phyloP scores from a whole-genome alignment of 2,888 invertebrate species.

The Aethes cnicana region DNA sequence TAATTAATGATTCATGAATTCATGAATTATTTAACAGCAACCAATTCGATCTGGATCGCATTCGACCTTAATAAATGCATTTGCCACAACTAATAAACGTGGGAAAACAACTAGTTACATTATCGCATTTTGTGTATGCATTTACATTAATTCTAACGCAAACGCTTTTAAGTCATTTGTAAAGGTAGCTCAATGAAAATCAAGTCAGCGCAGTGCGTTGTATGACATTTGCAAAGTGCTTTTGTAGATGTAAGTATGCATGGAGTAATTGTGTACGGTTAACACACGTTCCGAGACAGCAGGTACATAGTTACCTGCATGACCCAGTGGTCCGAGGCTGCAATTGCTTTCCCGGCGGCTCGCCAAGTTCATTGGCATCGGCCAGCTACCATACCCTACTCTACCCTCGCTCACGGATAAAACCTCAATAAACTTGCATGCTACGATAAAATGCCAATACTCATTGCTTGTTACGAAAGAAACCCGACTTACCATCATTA shows the following conservation, averaged over 20 bases:
- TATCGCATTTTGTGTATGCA: conserved; percentile 46
- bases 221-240: conserved; percentile 41
- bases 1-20: too few species aligned
- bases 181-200: conserved; percentile 50
- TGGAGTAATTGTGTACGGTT: conserved; percentile 49
- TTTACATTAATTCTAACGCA: conserved; percentile 61
- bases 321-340: conserved; percentile 67
- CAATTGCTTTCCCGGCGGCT: conserved; percentile 70
- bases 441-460: conserved; percentile 55
- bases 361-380: conserved; percentile 75
- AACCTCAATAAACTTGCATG: conserved; percentile 58
- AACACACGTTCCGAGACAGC: conserved; percentile 56
- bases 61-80: conserved; percentile 28
- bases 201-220: conserved; percentile 47
- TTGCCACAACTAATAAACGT: conserved; percentile 51
- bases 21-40: conserved; percentile 17
- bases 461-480: conserved; percentile 16
- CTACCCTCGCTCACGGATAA: conserved; percentile 45
- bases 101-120: conserved; percentile 54
- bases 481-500: conserved; percentile 1
- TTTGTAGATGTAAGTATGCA: conserved; percentile 50
- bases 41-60: conserved; percentile 31
- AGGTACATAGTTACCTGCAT: conserved; percentile 46
- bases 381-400: conserved; percentile 44
- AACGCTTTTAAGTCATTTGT: conserved; percentile 52